These are phyloP conservation scores for Cavia porcellus DNA, from an alignment of 2,113 vertebrate species.

Conservation along the genomic window DNA sequence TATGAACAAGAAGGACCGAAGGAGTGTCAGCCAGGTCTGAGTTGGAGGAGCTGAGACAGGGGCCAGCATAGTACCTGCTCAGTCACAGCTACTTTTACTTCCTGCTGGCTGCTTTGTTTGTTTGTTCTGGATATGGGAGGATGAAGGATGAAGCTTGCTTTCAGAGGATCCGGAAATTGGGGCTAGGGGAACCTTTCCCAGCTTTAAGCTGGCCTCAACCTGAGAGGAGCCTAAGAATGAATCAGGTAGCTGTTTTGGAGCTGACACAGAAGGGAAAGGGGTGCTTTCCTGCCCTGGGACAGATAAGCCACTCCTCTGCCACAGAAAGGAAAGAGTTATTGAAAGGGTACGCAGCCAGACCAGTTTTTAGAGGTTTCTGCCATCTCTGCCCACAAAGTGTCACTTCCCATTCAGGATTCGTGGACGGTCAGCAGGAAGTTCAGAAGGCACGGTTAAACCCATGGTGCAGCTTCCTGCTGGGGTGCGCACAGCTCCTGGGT, in stretches of 20 bases:
- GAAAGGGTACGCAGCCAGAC: not conserved
- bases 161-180: not conserved
- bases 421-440: not conserved
- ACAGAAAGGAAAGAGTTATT: not conserved
- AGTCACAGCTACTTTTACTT: not conserved
- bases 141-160: not conserved
- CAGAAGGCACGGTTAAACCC: not conserved
- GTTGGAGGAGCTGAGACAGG: not conserved
- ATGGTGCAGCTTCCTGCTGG: not conserved
- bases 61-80: not conserved
- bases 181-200: not conserved
- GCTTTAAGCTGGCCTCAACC: not conserved
- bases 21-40: not conserved
- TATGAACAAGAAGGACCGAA: not conserved
- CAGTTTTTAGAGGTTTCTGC: not conserved
- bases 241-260: conserved; percentile 22
- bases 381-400: not conserved
- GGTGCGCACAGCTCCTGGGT: not conserved
- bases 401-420: not conserved
- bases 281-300: not conserved
- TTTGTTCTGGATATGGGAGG: not conserved
- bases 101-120: not conserved
- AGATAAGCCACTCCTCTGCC: not conserved
- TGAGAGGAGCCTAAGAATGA: not conserved
- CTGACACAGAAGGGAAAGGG: not conserved